Base-by-base conservation (phyloP, 2,797 vertebrate species). In the Sphenopsis melanotis region DNA sequence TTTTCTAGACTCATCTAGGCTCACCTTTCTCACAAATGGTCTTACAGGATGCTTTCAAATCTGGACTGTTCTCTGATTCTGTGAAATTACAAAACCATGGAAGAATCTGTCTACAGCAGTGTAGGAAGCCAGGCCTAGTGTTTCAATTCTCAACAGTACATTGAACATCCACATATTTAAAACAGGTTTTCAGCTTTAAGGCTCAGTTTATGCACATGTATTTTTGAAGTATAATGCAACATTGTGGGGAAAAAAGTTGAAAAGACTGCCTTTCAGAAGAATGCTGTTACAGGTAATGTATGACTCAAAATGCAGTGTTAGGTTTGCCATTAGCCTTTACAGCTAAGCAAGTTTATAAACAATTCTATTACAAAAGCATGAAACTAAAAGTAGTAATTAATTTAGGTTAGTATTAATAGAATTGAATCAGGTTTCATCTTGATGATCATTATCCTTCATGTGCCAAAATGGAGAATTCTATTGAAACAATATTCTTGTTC, bases 161-260 rank as follows among this genome's bases (percentile, higher is more conserved):
- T 10, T 32, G 46, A 77, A 68, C 5, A 56, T 39, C 10, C 16
- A 36, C 14, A 32, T 12, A 50, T 39, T 80, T 60, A 34, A 60
- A 93, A 69, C 6, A 60, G n/a, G 24, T 22, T 41, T 83, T 70
- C 9, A 61, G 19, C 11, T 70, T 49, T 68, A 47, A 68, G 36
- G 37, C 36, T 74, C 7, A 55, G 24, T 24, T 85, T 74, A 27
- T 29, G 8, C 15, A 36, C 6, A 12, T 75, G 22, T 8, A 15
- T 37, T 75, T 82, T 52, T 65, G 36, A 81, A 50, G 17, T 7
- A 10, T 30, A 57, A 53, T 32, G 52, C 18, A 82, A 27, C 10
- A 29, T 0, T 30, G 7, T 23, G 6, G n/a, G 24, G 10, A 3
- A 21, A 29, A 12, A 39, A 2, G 14, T 29, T 79, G 11, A 34